Conservation (phyloP, 1,140 invertebrate species). For the Notospermus geniculatus region DNA sequence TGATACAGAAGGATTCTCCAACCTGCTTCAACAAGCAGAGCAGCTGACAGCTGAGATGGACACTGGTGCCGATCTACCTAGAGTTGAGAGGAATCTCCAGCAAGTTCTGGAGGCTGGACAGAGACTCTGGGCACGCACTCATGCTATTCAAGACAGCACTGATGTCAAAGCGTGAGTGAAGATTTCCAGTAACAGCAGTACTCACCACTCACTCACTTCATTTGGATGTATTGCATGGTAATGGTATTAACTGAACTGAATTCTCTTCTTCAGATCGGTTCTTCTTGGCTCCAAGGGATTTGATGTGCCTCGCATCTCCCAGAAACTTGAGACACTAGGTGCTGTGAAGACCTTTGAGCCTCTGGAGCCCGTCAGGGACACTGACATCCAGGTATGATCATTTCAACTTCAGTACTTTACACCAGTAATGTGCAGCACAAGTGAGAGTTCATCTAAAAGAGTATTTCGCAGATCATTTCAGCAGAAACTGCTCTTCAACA, state of each 20-base stretch:
- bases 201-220: no score
- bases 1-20: slow-evolving; percentile 64
- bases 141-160: slow-evolving; percentile 67
- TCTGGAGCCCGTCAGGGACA: slow-evolving; percentile 82
- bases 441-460: no score
- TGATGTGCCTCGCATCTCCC: slow-evolving; percentile 86
- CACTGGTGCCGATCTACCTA: slow-evolving; percentile 57
- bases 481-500: no score
- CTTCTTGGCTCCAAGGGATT: slow-evolving; percentile 88
- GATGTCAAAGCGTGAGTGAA: slow-evolving; percentile 87
- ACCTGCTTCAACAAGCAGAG: slow-evolving; percentile 85
- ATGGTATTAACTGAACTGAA: no score
- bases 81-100: slow-evolving; percentile 84
- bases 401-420: no score
- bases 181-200: no score
- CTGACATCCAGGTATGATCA: slow-evolving; percentile 65
- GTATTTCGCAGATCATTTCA: no score
- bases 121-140: slow-evolving; percentile 80
- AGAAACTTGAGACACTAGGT: slow-evolving; percentile 85
- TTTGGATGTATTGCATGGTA: no score
- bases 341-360: slow-evolving; percentile 78
- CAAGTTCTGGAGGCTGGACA: slow-evolving; percentile 91
- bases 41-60: slow-evolving; percentile 86
- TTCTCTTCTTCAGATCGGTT: slow-evolving; percentile 73
- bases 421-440: no score